Conservation (phyloP, 2,888 invertebrate species). For the Parnassius orleans region DNA sequence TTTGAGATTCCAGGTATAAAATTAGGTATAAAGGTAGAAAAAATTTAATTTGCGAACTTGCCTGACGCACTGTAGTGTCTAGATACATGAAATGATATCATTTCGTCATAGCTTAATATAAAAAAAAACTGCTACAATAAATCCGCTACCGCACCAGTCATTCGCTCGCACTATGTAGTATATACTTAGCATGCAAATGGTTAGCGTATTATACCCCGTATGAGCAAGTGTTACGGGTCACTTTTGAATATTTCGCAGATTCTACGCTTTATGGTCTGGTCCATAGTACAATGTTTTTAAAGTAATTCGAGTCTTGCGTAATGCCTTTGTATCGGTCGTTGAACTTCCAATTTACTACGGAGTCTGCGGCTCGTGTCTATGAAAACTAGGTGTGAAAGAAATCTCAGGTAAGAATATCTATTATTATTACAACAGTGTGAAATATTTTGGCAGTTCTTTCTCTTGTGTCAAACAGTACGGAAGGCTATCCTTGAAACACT, state of each 20-base stretch:
- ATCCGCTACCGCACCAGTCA: background rate
- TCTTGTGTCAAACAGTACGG: too few species aligned
- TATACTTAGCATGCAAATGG: background rate
- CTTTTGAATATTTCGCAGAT: constrained; percentile 4
- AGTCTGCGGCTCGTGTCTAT: constrained; percentile 1
- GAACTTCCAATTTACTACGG: constrained; percentile 31
- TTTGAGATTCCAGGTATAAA: too few species aligned
- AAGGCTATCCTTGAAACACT: too few species aligned
- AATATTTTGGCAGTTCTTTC: background rate
- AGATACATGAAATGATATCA: too few species aligned
- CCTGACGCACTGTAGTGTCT: too few species aligned
- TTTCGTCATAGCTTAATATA: too few species aligned
- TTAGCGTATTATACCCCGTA: background rate
- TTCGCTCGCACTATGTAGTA: background rate
- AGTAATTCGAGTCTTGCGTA: constrained; percentile 36
- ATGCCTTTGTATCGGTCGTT: constrained; percentile 39
- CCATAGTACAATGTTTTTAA: constrained; percentile 15
- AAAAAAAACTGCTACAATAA: too few species aligned
- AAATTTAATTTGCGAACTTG: too few species aligned
- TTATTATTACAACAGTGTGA: background rate
- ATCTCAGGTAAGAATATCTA: background rate
- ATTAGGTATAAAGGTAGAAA: too few species aligned
- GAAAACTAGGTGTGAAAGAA: background rate
- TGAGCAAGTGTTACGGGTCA: background rate
- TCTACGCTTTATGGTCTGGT: background rate